These are phyloP conservation scores for Potorous gilbertii DNA, from an alignment of 2,797 vertebrate species.

Conservation along the genomic window DNA sequence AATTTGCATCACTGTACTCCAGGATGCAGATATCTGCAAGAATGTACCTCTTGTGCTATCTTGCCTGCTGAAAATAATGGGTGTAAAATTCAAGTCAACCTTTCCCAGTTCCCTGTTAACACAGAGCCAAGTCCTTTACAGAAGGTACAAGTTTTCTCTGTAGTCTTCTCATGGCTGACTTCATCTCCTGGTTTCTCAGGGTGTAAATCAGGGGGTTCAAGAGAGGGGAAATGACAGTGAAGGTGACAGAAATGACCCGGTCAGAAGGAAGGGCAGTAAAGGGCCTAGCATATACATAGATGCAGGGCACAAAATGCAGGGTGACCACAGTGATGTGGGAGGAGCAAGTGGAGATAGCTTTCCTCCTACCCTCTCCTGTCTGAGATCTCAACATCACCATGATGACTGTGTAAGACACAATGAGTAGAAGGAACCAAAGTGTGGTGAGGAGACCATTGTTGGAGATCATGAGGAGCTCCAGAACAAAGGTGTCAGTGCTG, in stretches of 20 bases:
- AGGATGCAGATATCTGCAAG: not conserved
- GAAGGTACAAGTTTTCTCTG: not conserved
- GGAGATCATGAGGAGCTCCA: conserved; percentile 56
- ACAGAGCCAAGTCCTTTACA: not conserved
- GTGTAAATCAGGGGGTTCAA: conserved; percentile 65
- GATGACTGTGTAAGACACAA: conserved; percentile 29
- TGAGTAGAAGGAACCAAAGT: conserved; percentile 27
- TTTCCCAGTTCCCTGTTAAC: not conserved
- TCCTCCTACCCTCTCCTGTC: not conserved
- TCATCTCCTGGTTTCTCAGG: conserved; percentile 60
- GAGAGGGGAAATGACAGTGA: conserved; percentile 63
- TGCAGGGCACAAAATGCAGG: conserved; percentile 54
- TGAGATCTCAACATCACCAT: conserved; percentile 29
- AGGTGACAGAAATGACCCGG: conserved; percentile 41
- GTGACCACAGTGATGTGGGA: conserved; percentile 49
- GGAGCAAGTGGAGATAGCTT: conserved; percentile 49
- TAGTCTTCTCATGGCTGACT: conserved; percentile 49
- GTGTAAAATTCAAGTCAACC: no score
- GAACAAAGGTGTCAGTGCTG: not conserved
- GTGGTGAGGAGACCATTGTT: conserved; percentile 37
- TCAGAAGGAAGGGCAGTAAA: conserved; percentile 54
- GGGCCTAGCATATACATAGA: conserved; percentile 43
- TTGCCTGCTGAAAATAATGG: no score
- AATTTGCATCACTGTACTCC: not conserved
- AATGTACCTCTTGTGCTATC: no score